Percentiles rank a stretch among this genome's conserved stretches.
phyloP scores from a whole-genome alignment of 2,888 invertebrate species.

The Zele albiditarsus region DNA sequence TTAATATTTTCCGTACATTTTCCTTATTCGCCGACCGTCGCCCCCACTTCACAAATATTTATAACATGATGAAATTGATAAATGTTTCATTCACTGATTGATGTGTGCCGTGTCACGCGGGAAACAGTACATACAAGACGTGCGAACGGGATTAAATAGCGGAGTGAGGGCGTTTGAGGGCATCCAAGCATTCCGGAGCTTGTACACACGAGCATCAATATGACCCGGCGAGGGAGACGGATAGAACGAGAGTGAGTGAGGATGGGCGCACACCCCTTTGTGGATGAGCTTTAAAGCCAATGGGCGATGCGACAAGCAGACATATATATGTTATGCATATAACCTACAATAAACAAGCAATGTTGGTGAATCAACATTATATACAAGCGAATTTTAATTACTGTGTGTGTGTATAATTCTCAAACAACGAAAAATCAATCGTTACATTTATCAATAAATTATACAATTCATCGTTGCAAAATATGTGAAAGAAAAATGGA shows the following conservation, averaged over 20 bases:
- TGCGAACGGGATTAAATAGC: conserved; percentile 28
- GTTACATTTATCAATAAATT: neutral
- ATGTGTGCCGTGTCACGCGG: neutral
- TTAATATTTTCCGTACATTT: too few species aligned
- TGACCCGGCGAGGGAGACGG: conserved; percentile 19
- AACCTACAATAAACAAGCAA: neutral
- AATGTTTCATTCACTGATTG: neutral
- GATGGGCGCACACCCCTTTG: conserved; percentile 42
- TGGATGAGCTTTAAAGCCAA: conserved; percentile 45
- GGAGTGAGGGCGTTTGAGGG: conserved; percentile 32
- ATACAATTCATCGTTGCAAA: too few species aligned
- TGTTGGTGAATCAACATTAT: neutral
- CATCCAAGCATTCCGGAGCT: conserved; percentile 23
- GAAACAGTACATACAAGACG: neutral
- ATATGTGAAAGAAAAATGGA: too few species aligned
- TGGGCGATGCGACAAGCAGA: conserved; percentile 34
- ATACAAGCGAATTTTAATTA: neutral
- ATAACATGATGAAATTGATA: neutral
- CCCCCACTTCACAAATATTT: too few species aligned
- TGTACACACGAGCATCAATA: conserved; percentile 53
- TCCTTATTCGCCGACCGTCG: too few species aligned
- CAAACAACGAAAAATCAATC: neutral
- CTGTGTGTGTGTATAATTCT: neutral
- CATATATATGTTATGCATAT: neutral
- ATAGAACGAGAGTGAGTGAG: conserved; percentile 24